Evolutionary conservation across 2,797 vertebrate species (phyloP).

Genomic region (Merluccius polli): DNA sequence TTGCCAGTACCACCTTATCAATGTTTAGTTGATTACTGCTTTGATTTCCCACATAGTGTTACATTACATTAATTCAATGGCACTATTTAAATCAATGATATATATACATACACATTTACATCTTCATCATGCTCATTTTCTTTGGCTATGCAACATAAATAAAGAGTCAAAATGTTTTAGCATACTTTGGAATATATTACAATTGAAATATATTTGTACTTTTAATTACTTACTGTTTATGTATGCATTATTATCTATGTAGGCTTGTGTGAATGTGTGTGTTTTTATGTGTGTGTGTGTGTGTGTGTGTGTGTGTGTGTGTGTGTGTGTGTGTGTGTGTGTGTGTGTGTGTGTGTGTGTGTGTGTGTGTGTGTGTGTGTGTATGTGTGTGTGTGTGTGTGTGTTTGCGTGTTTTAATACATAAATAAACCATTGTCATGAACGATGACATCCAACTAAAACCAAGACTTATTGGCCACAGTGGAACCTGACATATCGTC

Average conservation of each 20-base stretch:
- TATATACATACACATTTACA: not conserved
- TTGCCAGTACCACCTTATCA: not conserved
- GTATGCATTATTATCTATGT: not conserved
- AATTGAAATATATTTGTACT: not conserved
- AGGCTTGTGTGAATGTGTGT: not conserved
- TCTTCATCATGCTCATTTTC: not conserved
- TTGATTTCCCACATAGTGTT: not conserved
- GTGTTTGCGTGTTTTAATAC: not conserved
- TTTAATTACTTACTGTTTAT: not conserved
- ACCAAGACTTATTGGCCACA: not conserved
- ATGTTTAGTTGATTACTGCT: not conserved
- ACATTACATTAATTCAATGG: not conserved
- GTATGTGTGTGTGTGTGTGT: too few relatives aligned
- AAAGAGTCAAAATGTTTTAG: not conserved
- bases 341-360: too few relatives aligned
- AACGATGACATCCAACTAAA: not conserved
- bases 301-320: too few relatives aligned
- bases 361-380: too few relatives aligned
- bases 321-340: too few relatives aligned
- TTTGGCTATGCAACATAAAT: not conserved
- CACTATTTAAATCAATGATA: not conserved
- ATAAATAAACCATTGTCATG: slow-evolving; percentile 5
- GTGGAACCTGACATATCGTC: not conserved
- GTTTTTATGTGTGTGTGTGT: too few relatives aligned
- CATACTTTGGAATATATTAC: not conserved